phyloP scores from a whole-genome alignment of 1,140 invertebrate species.

The Berghia stephanieae region DNA sequence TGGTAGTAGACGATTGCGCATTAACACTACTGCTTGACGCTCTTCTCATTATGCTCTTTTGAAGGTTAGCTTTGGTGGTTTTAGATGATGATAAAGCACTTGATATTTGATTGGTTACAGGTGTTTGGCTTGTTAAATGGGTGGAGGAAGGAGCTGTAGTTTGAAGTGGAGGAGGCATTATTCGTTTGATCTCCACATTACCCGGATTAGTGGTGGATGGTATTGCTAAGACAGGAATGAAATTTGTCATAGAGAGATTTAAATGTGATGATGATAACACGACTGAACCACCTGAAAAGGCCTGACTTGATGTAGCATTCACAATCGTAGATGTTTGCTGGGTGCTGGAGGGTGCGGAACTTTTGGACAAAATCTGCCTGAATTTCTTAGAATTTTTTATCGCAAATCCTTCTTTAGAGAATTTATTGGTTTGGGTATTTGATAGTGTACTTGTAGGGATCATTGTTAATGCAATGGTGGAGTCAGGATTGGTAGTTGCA shows the following conservation, averaged over 20 bases:
- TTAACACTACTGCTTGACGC: too few species aligned
- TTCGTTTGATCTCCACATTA: conserved; percentile 28
- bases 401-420: neutral
- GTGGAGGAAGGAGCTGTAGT: neutral
- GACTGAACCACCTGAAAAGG: neutral
- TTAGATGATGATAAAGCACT: too few species aligned
- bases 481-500: neutral
- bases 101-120: too few species aligned
- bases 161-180: neutral
- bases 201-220: conserved; percentile 24
- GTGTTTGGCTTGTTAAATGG: too few species aligned
- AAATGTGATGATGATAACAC: conserved; percentile 10
- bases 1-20: too few species aligned
- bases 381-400: too few species aligned
- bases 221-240: conserved; percentile 28
- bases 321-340: neutral
- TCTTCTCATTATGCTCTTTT: too few species aligned
- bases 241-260: conserved; percentile 11
- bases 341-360: neutral
- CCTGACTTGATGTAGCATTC: neutral
- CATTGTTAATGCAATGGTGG: neutral
- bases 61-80: too few species aligned
- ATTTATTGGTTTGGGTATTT: conserved; percentile 17
- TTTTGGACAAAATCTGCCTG: conserved; percentile 29
- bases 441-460: neutral